Percentiles rank a stretch among this genome's conserved stretches.
Conservation (phyloP, 2,113 vertebrate species). For the Oophaga pumilio region DNA sequence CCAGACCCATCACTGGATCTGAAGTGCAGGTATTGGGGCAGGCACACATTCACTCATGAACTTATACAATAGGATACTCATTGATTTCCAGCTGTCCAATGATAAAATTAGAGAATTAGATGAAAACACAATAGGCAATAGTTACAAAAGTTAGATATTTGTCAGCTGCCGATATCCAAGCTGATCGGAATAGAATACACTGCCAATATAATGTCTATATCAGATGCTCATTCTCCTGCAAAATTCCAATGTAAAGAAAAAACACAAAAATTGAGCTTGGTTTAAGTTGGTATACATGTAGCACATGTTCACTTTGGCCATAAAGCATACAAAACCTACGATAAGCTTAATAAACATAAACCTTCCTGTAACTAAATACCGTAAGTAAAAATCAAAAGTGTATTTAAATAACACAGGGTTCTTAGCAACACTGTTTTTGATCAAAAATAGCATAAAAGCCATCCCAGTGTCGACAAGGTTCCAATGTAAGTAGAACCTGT, state of each 20-base stretch:
- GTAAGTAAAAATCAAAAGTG: no score
- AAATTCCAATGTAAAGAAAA: not conserved
- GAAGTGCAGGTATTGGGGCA: not conserved
- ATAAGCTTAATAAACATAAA: no score
- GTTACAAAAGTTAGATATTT: not conserved
- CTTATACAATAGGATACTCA: not conserved
- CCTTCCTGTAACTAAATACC: no score
- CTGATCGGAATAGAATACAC: not conserved
- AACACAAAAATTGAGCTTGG: no score
- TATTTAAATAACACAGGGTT: no score
- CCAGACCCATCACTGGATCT: not conserved
- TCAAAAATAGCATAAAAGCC: no score
- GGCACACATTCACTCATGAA: not conserved
- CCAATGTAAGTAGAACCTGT: no score
- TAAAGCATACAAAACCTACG: no score
- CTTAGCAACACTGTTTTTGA: no score
- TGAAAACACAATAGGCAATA: not conserved
- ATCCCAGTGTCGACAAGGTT: no score
- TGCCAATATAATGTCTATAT: not conserved
- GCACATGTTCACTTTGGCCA: no score
- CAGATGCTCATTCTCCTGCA: not conserved
- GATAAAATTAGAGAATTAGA: not conserved
- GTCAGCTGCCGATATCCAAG: not conserved
- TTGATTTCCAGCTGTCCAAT: not conserved
- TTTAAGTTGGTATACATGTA: no score